phyloP scores from a whole-genome alignment of 1,140 invertebrate species.

The Drosophila sproati region DNA sequence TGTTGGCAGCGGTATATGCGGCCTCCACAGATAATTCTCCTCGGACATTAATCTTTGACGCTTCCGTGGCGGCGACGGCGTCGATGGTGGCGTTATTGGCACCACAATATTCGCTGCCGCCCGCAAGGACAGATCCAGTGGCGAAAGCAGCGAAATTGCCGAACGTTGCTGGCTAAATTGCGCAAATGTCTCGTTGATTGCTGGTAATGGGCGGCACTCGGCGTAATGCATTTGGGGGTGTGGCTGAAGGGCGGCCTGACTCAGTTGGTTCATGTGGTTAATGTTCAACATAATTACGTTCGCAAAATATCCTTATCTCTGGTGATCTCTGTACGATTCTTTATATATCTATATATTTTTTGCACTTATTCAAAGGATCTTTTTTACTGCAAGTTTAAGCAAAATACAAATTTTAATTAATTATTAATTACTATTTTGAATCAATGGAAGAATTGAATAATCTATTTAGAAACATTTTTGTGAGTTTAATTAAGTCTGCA shows the following conservation, averaged over 20 bases:
- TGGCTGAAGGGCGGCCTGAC: conserved; percentile 13
- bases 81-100: conserved; percentile 87
- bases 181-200: conserved; percentile 83
- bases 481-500: no score
- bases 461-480: no score
- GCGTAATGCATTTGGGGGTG: conserved; percentile 53
- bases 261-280: conserved; percentile 6
- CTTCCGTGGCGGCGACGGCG: conserved; percentile 86
- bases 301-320: background rate
- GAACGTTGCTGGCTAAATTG: conserved; percentile 74
- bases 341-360: background rate
- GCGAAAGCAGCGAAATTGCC: conserved; percentile 83
- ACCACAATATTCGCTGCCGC: conserved; percentile 75
- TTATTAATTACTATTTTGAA: no score
- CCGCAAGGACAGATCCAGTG: conserved; percentile 86
- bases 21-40: conserved; percentile 85
- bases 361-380: no score
- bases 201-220: conserved; percentile 76
- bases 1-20: conserved; percentile 70
- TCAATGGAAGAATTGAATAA: no score
- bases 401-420: no score
- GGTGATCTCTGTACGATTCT: background rate
- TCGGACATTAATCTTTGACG: conserved; percentile 85
- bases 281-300: conserved; percentile 15
- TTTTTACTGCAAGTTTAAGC: no score